phyloP scores from a whole-genome alignment of 2,113 vertebrate genomes.

The Lepidothrix coronata region DNA sequence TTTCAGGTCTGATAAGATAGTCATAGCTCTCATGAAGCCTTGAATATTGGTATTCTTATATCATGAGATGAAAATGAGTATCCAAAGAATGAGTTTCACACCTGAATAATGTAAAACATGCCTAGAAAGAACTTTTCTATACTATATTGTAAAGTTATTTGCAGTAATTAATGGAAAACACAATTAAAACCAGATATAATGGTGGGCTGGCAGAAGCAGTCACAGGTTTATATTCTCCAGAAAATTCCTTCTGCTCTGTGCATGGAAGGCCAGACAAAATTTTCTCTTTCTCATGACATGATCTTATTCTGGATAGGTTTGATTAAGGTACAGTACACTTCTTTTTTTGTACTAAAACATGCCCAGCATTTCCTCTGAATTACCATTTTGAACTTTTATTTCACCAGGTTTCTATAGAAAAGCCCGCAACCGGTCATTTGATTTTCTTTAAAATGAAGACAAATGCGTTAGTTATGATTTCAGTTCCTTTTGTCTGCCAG shows the following conservation, averaged over 20 bases:
- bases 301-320: background rate
- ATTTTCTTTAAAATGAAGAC: conserved; percentile 17
- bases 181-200: background rate
- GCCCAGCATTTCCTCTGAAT: background rate
- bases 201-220: background rate
- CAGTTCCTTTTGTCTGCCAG: background rate
- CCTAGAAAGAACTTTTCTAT: background rate
- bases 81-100: background rate
- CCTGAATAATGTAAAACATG: background rate
- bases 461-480: background rate
- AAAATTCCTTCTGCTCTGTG: background rate
- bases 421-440: background rate
- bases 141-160: background rate
- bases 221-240: background rate
- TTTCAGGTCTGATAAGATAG: background rate
- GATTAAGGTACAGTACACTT: background rate
- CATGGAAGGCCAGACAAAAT: background rate
- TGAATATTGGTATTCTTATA: background rate
- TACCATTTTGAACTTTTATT: background rate
- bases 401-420: background rate
- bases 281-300: background rate
- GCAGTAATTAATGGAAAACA: background rate
- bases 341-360: background rate
- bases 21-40: background rate
- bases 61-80: background rate